Evolutionary conservation across 2,113 vertebrate species (phyloP).

Genomic region (Craseonycteris thonglongyai): DNA sequence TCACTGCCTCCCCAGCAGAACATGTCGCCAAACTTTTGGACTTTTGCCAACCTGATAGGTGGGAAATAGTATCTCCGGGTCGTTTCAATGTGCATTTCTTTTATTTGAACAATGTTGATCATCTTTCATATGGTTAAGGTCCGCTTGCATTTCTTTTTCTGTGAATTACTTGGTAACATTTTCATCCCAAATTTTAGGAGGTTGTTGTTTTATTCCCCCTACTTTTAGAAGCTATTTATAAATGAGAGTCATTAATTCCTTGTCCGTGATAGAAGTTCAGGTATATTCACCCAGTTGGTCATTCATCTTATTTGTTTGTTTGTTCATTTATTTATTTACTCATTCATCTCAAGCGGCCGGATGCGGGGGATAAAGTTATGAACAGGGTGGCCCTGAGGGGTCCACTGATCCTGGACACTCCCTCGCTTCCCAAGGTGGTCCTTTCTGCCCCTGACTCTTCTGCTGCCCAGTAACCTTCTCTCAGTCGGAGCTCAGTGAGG

Average conservation of each 20-base stretch:
- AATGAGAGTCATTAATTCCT: not conserved
- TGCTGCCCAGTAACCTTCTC: not conserved
- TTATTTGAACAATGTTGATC: not conserved
- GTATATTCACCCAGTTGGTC: not conserved
- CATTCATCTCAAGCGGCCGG: not conserved
- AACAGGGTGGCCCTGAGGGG: not conserved
- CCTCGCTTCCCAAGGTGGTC: accelerated
- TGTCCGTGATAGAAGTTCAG: not conserved
- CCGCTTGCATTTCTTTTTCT: not conserved
- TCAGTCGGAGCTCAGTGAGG: not conserved
- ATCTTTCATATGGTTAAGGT: not conserved
- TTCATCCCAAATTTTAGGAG: not conserved
- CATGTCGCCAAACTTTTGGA: not conserved
- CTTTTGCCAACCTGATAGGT: not conserved
- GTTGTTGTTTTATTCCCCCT: not conserved
- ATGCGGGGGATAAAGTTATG: not conserved
- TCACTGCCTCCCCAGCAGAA: not conserved
- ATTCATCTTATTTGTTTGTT: not conserved
- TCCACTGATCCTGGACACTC: accelerated
- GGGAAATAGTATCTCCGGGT: not conserved
- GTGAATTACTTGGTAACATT: not conserved
- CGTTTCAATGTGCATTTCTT: conserved; percentile 24
- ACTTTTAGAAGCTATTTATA: not conserved
- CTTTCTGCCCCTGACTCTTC: not conserved
- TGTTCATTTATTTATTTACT: not conserved